Percentiles rank a stretch among this genome's conserved stretches.
These are phyloP conservation scores for Sminthurinus signatus DNA, from an alignment of 1,140 invertebrate genomes.

Conservation along the genomic window DNA sequence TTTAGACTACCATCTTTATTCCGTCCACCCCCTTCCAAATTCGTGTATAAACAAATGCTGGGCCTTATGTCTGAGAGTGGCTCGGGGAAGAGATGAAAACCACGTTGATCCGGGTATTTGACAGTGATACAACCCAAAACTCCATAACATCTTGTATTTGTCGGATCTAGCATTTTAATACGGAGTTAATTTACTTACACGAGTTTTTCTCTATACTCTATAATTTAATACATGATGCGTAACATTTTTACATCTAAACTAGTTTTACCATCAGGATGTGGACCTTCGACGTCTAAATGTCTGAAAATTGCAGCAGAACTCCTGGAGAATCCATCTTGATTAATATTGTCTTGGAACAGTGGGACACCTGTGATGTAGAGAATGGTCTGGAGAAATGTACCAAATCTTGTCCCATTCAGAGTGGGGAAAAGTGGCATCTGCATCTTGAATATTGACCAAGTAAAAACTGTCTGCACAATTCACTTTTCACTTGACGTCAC, in stretches of 20 bases:
- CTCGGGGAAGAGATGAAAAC: conserved; percentile 59
- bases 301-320: background rate
- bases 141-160: conserved; percentile 28
- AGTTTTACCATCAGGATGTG: background rate
- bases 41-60: conserved; percentile 49
- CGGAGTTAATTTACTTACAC: too few relatives aligned
- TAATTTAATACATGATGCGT: too few relatives aligned
- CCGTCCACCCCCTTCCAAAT: conserved; percentile 13
- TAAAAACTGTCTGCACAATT: too few relatives aligned
- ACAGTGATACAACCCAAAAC: conserved; percentile 28
- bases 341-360: conserved; percentile 10
- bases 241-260: too few relatives aligned
- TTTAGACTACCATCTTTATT: conserved; percentile 43
- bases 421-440: background rate
- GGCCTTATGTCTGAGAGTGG: conserved; percentile 54
- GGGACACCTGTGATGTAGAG: conserved; percentile 31
- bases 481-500: too few relatives aligned
- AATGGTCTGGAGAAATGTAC: conserved; percentile 26
- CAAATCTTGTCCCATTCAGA: conserved; percentile 28
- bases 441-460: too few relatives aligned
- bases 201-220: too few relatives aligned
- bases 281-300: background rate
- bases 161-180: conserved; percentile 8
- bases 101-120: conserved; percentile 20
- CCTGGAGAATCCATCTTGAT: background rate